Base-by-base conservation (phyloP, 1,140 invertebrate genomes). In the Drosophila ironensis region DNA sequence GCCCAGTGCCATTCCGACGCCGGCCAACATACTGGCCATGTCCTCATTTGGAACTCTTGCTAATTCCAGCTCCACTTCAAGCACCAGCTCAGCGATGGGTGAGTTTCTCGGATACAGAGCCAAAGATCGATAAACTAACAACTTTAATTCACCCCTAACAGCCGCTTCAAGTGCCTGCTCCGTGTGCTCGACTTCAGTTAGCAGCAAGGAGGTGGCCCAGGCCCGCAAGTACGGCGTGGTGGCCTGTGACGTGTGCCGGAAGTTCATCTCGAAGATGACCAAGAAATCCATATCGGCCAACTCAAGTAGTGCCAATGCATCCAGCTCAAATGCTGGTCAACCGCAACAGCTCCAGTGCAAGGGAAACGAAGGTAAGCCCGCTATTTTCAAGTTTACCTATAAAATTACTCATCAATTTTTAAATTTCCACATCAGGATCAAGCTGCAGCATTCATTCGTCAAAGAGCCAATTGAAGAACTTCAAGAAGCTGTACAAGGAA, bases 201-300 rank as follows among this genome's bases (percentile, higher is more conserved):
- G 94, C 78, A 95, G 95, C 88, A 93, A 93, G 80, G 94, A 95
- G 77, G 92, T 95, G 1, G 93, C 94, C 70, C 94, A 96, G 89
- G 94, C 95, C 9, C 91, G 94, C 33, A 96, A 96, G 82, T 96
- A 96, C 90, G 95, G 95, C n/a, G 95, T 95, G 28, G 93, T 94
- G 70, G 95, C 94, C 64, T 97, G 96, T 90, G 95, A 96, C 81
- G 94, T 95, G 12, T 97, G 96, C 90, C 92, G 95, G 24, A 97
- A 96, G 88, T 97, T 97, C 90, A 95, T 97, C 56, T 94, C 94
- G 12, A 95, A 95, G 88, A 94, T 95, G 91, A 84, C 81, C 82
- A 82, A 78, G 81, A 51, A 66, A 20, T 53, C 73, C 16, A 69
- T 68, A 33, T 42, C 72, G 41, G 60, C 42, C 9, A 44, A 17